A percentile compares a stretch with the other conserved stretches of the same genome.
These are phyloP conservation scores for Corythucha ciliata DNA, from an alignment of 2,888 invertebrate genomes.

Conservation along the genomic window DNA sequence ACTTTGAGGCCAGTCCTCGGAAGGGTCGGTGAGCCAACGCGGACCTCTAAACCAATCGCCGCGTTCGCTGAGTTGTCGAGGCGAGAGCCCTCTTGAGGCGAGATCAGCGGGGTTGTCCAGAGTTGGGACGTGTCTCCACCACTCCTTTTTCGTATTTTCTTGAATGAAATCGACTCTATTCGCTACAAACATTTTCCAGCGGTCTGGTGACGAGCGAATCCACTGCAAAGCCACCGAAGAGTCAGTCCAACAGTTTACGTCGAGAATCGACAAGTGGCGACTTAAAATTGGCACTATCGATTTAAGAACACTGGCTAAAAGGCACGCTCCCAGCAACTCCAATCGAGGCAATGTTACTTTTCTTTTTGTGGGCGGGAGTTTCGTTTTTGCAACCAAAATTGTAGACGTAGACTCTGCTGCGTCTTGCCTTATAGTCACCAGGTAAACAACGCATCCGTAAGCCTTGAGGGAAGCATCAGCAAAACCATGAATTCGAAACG, in stretches of 20 bases:
- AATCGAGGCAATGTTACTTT: too few species aligned
- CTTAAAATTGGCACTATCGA: too few species aligned
- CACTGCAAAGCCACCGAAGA: conserved; percentile 13
- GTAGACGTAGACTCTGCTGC: too few species aligned
- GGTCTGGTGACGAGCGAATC: conserved; percentile 9
- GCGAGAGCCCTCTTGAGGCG: conserved; percentile 30
- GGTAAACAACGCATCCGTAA: conserved; percentile 24
- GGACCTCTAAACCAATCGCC: conserved; percentile 25
- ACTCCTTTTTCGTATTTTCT: not conserved
- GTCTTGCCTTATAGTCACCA: too few species aligned
- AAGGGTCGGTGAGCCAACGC: not conserved
- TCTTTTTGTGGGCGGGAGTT: too few species aligned
- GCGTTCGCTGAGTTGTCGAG: conserved; percentile 10
- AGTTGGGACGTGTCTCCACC: conserved; percentile 23
- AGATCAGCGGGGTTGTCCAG: conserved; percentile 38
- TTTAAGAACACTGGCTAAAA: too few species aligned
- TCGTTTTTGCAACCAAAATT: too few species aligned
- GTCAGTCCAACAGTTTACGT: too few species aligned
- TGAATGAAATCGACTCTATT: conserved; percentile 13
- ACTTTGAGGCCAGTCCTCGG: not conserved
- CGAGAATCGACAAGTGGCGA: too few species aligned
- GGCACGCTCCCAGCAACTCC: too few species aligned
- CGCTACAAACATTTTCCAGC: conserved; percentile 14
- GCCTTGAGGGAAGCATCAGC: conserved; percentile 22
- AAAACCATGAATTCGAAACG: conserved; percentile 21